A percentile compares a stretch with the other conserved stretches of the same genome.
phyloP scores from a whole-genome alignment of 2,888 invertebrate species.

The Tigriopus californicus region DNA sequence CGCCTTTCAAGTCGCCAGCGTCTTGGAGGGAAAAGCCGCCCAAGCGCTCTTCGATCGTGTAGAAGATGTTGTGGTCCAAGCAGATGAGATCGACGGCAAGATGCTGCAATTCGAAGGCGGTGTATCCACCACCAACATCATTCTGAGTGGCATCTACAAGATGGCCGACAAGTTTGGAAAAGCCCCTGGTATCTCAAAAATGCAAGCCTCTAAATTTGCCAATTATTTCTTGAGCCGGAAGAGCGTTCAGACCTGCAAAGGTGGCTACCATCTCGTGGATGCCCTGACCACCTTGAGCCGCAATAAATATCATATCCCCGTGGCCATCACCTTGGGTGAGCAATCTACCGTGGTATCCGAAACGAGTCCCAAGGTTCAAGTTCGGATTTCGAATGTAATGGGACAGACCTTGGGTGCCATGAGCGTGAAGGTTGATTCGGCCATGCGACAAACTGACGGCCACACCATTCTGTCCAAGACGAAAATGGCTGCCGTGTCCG shows the following conservation, averaged over 20 bases:
- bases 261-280: constrained; percentile 59
- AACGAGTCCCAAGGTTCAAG: constrained; percentile 45
- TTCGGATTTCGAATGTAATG: constrained; percentile 30
- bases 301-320: constrained; percentile 56
- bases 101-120: constrained; percentile 65
- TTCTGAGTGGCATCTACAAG: constrained; percentile 42
- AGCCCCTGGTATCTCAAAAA: constrained; percentile 47
- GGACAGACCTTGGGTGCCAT: constrained; percentile 38
- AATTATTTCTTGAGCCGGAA: constrained; percentile 74
- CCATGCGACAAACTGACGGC: constrained; percentile 49
- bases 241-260: constrained; percentile 67
- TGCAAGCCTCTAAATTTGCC: constrained; percentile 69
- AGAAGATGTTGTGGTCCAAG: constrained; percentile 80
- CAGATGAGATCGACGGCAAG: constrained; percentile 79
- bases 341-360: constrained; percentile 50
- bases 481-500: constrained; percentile 29
- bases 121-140: constrained; percentile 31
- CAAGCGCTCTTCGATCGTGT: constrained; percentile 50
- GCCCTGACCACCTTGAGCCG: constrained; percentile 48
- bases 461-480: constrained; percentile 44
- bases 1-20: constrained; percentile 59
- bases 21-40: constrained; percentile 35
- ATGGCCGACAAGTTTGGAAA: constrained; percentile 42
- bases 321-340: constrained; percentile 51
- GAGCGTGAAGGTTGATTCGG: constrained; percentile 52